These are phyloP conservation scores for Aotus griseimembra DNA, from an alignment of 2,797 vertebrate species.

Conservation along the genomic window DNA sequence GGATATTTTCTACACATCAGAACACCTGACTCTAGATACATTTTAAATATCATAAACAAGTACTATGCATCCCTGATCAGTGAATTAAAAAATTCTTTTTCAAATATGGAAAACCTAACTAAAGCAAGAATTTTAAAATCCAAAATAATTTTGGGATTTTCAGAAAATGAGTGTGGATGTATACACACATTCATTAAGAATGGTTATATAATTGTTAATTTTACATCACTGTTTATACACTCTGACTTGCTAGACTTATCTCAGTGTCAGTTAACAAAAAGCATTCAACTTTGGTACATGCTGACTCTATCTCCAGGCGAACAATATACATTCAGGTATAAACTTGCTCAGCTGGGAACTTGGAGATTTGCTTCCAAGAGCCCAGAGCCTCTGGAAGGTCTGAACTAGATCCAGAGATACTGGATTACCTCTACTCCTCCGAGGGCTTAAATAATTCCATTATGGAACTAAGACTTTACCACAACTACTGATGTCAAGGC, in stretches of 20 bases:
- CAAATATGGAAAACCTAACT: not conserved
- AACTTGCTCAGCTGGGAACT: not conserved
- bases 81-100: not conserved
- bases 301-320: not conserved
- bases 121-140: not conserved
- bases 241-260: not conserved
- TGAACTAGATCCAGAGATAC: not conserved
- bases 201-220: not conserved
- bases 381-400: not conserved
- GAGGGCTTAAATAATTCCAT: not conserved
- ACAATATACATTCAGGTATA: not conserved
- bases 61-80: not conserved
- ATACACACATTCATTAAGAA: not conserved
- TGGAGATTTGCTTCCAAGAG: not conserved
- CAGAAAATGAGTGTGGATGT: not conserved
- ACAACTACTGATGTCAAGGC: not conserved
- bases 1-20: not conserved
- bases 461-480: not conserved
- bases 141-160: constrained; percentile 8
- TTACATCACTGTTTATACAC: not conserved
- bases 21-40: not conserved
- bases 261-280: not conserved
- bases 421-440: not conserved
- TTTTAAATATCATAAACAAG: not conserved
- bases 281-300: not conserved